phyloP scores from a whole-genome alignment of 2,113 vertebrate species.

The Thymallus thymallus region DNA sequence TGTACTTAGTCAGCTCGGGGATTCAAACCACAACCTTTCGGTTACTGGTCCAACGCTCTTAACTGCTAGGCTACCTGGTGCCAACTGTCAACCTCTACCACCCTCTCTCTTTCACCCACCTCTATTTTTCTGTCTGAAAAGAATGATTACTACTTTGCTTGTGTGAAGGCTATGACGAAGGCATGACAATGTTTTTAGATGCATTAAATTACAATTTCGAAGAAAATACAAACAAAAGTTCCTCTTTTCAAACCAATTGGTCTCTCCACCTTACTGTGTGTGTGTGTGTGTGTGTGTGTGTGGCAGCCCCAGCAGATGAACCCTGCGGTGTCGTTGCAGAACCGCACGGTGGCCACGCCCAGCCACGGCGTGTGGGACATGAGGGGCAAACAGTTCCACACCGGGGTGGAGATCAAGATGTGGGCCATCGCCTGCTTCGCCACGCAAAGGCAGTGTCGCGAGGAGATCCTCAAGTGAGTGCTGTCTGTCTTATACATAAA shows the following conservation, averaged over 20 bases:
- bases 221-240: no score
- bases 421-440: constrained; percentile 97
- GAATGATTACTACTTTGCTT: not conserved
- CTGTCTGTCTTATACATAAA: not conserved
- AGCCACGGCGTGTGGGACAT: constrained; percentile 98
- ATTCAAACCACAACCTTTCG: no score
- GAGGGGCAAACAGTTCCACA: constrained; percentile 97
- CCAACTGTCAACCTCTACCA: not conserved
- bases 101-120: not conserved
- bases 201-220: not conserved
- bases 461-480: constrained; percentile 89
- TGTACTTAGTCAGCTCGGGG: no score
- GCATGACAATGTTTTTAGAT: not conserved
- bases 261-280: not conserved
- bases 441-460: constrained; percentile 92
- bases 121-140: not conserved
- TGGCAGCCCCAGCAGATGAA: constrained; percentile 57
- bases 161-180: not conserved
- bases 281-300: constrained; percentile 5
- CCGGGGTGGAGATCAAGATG: constrained; percentile 96
- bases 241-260: no score
- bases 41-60: no score
- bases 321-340: constrained; percentile 75
- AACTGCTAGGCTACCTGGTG: no score
- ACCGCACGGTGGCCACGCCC: constrained; percentile 93